Evolutionary conservation across 2,113 vertebrate species (phyloP), one percentile per base, ranked within the genome.

Genomic region (Cyprinodon variegatus): DNA sequence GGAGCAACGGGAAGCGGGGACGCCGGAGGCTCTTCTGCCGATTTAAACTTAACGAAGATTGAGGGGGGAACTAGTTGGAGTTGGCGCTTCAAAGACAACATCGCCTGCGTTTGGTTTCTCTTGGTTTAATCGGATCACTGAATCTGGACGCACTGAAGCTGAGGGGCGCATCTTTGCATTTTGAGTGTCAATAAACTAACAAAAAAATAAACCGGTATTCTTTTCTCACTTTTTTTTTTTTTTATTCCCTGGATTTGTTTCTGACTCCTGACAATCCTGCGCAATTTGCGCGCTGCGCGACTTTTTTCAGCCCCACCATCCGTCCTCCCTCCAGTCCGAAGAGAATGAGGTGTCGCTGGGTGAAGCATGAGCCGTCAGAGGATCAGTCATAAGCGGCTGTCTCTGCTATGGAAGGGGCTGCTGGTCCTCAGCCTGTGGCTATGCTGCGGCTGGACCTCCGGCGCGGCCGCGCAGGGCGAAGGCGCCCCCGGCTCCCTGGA

Each of bases 301-400:
- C 61, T 76, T 69, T 50, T 50, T 66, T 76, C 29, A 36, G 1
- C 48, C 70, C 20, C 22, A 13, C 48, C 70, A 39, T 38, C 11
- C 81, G 78, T 84, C 70, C 70, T 87, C 75, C 70, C 80, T 50
- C 13, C 78, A 90, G 89, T 90, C 87, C 77, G 81, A 93, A 90
- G 94, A 97, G 96, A 95, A 98, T 97, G 96, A 96, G 94, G 96
- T 94, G 76, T 95, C 94, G 91, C 93, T 96, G 95, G 95, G 93
- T 95, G 96, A 96, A 98, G 96, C 94, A 98, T 98, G 97, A 95
- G 95, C 96, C 93, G 94, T 94, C 95, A 95, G 92, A 94, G 96
- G 91, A 95, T 94, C 95, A 95, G 95, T 95, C 96, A 95, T 96
- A 96, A 96, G 96, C 95, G 95, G 94, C 87, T 94, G 95, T 96